phyloP scores from a whole-genome alignment of 2,113 vertebrate species.

The Salvelinus namaycush region DNA sequence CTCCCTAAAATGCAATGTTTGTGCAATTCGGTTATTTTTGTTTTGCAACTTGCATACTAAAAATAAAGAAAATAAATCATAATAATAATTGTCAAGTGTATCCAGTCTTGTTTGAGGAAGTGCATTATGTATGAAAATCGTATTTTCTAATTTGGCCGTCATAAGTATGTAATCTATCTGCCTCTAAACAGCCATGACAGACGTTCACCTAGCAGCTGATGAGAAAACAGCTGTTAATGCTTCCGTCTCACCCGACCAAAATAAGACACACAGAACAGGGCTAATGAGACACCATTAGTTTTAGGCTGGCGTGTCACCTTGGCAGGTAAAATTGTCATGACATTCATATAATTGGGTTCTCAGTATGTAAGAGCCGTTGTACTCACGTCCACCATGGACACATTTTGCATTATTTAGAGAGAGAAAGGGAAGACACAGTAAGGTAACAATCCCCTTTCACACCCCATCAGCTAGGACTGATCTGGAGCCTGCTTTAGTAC shows the following conservation, averaged over 20 bases:
- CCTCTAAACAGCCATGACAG: slow-evolving; percentile 10
- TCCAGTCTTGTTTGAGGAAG: background rate
- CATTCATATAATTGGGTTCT: slow-evolving; percentile 44
- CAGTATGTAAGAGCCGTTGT: slow-evolving; percentile 34
- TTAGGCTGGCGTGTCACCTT: slow-evolving; percentile 41
- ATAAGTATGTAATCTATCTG: background rate
- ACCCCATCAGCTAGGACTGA: slow-evolving; percentile 48
- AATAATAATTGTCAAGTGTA: background rate
- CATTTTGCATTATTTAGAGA: slow-evolving; percentile 49
- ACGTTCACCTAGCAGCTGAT: slow-evolving; percentile 23
- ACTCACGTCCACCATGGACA: slow-evolving; percentile 10
- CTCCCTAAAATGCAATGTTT: background rate
- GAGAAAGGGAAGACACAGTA: slow-evolving; percentile 33
- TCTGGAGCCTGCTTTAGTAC: slow-evolving; percentile 18
- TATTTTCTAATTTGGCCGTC: background rate
- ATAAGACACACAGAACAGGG: slow-evolving; percentile 9
- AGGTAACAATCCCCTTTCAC: slow-evolving; percentile 51
- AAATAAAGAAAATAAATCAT: too few relatives aligned
- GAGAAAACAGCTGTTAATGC: slow-evolving; percentile 18
- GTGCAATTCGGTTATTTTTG: background rate
- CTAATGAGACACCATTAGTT: slow-evolving; percentile 43
- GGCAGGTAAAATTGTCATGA: slow-evolving; percentile 44
- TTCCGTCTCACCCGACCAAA: slow-evolving; percentile 7
- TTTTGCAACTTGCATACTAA: background rate
- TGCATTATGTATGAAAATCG: background rate